Evolutionary conservation across 2,797 vertebrate species (phyloP).

Genomic region (Helostoma temminkii): DNA sequence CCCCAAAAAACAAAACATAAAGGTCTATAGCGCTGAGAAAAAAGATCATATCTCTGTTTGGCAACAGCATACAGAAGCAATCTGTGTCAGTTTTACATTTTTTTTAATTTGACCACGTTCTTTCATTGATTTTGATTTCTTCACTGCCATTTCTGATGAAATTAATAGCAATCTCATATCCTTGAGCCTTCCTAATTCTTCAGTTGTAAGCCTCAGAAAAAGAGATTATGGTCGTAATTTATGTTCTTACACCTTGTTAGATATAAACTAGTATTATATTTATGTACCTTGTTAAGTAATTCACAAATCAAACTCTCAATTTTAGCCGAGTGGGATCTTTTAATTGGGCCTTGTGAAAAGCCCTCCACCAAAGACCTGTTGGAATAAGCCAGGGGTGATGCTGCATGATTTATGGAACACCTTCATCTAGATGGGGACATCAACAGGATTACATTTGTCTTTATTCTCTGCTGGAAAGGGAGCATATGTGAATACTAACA

Average conservation of each 20-base stretch:
- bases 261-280: slow-evolving; percentile 73
- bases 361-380: slow-evolving; percentile 64
- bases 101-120: slow-evolving; percentile 4
- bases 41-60: background rate
- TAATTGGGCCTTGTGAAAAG: slow-evolving; percentile 78
- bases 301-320: slow-evolving; percentile 70
- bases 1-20: background rate
- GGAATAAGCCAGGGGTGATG: slow-evolving; percentile 66
- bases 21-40: background rate
- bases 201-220: slow-evolving; percentile 35
- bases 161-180: slow-evolving; percentile 6
- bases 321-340: slow-evolving; percentile 67
- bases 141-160: background rate
- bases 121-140: background rate
- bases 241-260: slow-evolving; percentile 78
- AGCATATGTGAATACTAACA: slow-evolving; percentile 20
- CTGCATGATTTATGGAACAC: slow-evolving; percentile 74
- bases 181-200: slow-evolving; percentile 28
- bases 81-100: too few relatives aligned
- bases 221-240: slow-evolving; percentile 69
- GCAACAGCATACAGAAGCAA: too few relatives aligned
- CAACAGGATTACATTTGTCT: slow-evolving; percentile 63
- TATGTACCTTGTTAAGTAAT: slow-evolving; percentile 79
- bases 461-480: slow-evolving; percentile 50
- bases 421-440: slow-evolving; percentile 65